Evolutionary conservation across 2,113 vertebrate species (phyloP).

Genomic region (Isichthys henryi): DNA sequence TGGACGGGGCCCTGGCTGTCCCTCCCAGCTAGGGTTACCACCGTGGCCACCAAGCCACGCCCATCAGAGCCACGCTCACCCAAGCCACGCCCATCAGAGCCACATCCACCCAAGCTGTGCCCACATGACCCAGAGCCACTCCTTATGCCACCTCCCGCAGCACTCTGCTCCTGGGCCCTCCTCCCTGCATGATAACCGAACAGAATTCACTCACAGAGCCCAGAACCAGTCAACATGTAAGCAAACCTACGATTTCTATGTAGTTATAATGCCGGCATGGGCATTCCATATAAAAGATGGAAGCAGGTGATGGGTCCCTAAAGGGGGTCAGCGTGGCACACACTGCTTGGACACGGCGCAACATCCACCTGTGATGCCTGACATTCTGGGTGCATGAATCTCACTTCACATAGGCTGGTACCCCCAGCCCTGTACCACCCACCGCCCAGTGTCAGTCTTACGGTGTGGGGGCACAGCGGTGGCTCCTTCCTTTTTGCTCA

Average conservation of each 20-base stretch:
- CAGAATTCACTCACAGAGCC: neutral
- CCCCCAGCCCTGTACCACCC: neutral
- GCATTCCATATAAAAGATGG: too few relatives aligned
- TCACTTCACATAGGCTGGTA: neutral
- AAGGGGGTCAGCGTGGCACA: neutral
- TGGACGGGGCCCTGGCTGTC: neutral
- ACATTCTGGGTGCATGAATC: neutral
- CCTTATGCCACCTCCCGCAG: neutral
- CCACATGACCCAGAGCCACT: neutral
- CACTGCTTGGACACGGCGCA: neutral
- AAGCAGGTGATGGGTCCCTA: neutral
- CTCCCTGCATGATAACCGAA: neutral
- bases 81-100: neutral
- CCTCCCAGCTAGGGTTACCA: neutral
- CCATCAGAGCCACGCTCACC: neutral
- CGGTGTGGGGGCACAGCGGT: neutral
- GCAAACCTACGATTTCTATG: neutral
- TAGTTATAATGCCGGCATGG: neutral
- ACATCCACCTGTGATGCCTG: neutral
- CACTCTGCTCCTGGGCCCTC: neutral
- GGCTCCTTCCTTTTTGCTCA: neutral
- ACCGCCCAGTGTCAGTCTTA: neutral
- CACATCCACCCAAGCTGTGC: neutral
- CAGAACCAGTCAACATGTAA: neutral
- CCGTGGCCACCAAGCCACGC: neutral